phyloP scores from a whole-genome alignment of 2,797 vertebrate genomes.

The Gambelia wislizenii region DNA sequence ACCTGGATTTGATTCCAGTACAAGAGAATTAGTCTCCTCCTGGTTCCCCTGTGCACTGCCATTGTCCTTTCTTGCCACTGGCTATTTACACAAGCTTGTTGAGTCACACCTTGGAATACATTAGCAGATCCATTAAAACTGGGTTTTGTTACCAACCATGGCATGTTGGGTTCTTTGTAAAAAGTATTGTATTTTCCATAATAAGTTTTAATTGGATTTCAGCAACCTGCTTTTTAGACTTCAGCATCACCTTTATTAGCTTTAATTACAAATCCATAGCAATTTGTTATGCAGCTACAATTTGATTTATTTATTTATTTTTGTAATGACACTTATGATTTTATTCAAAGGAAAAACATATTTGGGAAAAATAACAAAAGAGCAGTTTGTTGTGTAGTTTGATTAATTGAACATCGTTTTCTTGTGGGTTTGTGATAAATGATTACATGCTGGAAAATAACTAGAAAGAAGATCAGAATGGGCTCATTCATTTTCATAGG shows the following conservation, averaged over 20 bases:
- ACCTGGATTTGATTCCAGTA: constrained; percentile 13
- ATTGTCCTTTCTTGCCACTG: constrained; percentile 27
- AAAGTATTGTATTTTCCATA: constrained; percentile 69
- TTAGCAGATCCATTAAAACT: constrained; percentile 53
- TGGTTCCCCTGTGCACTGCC: not conserved
- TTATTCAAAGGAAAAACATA: constrained; percentile 75
- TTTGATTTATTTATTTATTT: constrained; percentile 75
- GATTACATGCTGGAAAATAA: constrained; percentile 72
- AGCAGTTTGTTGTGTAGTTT: constrained; percentile 71
- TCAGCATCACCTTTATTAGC: constrained; percentile 69
- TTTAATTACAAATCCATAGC: constrained; percentile 80
- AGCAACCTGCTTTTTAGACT: constrained; percentile 60
- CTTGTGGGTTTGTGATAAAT: constrained; percentile 75
- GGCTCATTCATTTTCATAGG: constrained; percentile 75
- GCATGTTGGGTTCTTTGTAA: not conserved
- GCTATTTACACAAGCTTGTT: constrained; percentile 1
- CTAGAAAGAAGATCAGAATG: constrained; percentile 67
- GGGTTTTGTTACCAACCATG: constrained; percentile 51
- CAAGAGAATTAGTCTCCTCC: not conserved
- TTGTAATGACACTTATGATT: constrained; percentile 76
- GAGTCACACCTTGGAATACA: constrained; percentile 31
- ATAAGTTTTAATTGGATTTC: constrained; percentile 79
- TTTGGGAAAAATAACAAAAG: constrained; percentile 75
- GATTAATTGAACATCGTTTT: constrained; percentile 79
- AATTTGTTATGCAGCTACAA: constrained; percentile 76